Evolutionary conservation across 1,140 invertebrate species (phyloP), one percentile per base, ranked within the genome.

Genomic region (Archivesica marissinica): DNA sequence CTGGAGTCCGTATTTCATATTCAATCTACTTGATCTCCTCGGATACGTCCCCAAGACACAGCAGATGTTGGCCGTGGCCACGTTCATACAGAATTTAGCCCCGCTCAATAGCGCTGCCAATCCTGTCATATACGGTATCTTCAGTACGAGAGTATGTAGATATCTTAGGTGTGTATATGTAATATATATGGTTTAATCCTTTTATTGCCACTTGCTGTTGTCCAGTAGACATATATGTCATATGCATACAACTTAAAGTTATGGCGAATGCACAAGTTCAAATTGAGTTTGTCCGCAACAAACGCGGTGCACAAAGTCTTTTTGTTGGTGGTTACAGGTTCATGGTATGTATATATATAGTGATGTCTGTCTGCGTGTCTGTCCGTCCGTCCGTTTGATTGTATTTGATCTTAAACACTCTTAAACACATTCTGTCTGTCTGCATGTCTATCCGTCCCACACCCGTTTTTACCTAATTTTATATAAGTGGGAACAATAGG

Each of bases 1-100:
- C 94, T 99, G 98, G 98, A 98, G 97, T 88, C 98, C 98, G 0
- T 99, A 98, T 93, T 97, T 99, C 92, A 95, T 99, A 44, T 99
- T 98, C 93, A 97, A 98, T 93, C 94, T 99, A 28, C 95, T 99
- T 0, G 97, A 98, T 95, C 97, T 99, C 38, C 99, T 97, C 93
- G 97, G 96, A 20, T 96, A 96, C 92, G 96, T 99, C 20, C 97
- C 97, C 0, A 94, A 95, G 74, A 97, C 96, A 0, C 96, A 98
- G 91, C 96, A 96, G 0, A 97, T 96, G 90, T 95, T 96, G 0
- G 97, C 97, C 1, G 95, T 99, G 1, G 96, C 97, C 2, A 98
- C 97, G 2, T 97, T 99, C 90, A 97, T 99, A 84, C 97, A 99
- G 93, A 98, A 97, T 92, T 94, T 99, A 64, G 97, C 98, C 11